Conservation (phyloP, 2,888 invertebrate genomes). For the Clistopyga incitator region DNA sequence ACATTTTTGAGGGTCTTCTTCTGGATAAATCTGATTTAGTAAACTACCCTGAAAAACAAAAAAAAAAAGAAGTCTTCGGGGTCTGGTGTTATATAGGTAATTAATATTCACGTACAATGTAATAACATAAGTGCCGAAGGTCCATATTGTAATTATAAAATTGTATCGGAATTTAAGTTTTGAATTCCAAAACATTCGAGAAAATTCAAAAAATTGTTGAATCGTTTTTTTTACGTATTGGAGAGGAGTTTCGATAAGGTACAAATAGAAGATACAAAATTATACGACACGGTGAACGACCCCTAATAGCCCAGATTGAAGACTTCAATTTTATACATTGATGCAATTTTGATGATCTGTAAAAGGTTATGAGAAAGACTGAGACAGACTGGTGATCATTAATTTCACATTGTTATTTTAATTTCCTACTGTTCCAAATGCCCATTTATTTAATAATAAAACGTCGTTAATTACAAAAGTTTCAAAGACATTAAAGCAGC, state of each 20-base stretch:
- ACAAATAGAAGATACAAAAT: background rate
- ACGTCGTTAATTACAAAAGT: background rate
- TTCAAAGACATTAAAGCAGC: background rate
- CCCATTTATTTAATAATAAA: background rate
- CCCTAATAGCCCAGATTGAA: background rate
- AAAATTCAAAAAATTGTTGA: no score
- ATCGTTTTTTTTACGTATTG: no score
- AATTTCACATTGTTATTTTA: background rate
- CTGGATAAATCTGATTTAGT: background rate
- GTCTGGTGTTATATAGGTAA: no score
- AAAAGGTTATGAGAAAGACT: background rate
- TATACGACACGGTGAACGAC: background rate
- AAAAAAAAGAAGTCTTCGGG: no score
- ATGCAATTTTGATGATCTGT: background rate
- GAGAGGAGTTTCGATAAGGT: no score
- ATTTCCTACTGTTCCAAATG: background rate
- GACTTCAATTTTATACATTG: background rate
- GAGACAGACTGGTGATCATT: background rate
- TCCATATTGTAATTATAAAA: no score
- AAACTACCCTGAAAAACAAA: background rate
- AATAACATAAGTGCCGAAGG: no score
- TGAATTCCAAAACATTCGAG: no score
- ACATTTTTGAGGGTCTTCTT: no score
- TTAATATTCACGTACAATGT: no score
- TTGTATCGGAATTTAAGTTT: no score